Percentiles rank a stretch among this genome's conserved stretches.
Evolutionary conservation across 2,888 invertebrate species (phyloP).

Genomic region (Eupithecia centaureata): DNA sequence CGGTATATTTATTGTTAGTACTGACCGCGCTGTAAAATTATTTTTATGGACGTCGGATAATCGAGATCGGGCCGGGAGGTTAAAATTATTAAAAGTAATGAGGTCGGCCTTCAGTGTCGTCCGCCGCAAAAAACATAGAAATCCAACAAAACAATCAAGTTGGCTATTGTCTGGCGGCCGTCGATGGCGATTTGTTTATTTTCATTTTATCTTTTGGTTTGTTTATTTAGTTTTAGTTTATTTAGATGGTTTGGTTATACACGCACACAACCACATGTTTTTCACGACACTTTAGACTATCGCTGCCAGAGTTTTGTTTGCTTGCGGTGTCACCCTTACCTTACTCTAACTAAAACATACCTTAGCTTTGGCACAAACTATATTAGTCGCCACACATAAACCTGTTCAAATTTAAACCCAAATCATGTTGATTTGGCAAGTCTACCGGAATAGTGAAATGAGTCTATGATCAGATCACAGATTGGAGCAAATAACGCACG

Average conservation of each 20-base stretch:
- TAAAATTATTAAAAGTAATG: slow-evolving; percentile 66
- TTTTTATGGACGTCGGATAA: slow-evolving; percentile 45
- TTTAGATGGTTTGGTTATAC: slow-evolving; percentile 64
- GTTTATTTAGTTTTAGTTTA: slow-evolving; percentile 63
- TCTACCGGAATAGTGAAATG: not conserved
- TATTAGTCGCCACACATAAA: not conserved
- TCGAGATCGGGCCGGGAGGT: slow-evolving; percentile 52
- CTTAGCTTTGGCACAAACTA: slow-evolving; percentile 8
- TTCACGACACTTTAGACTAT: slow-evolving; percentile 57
- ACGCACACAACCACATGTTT: slow-evolving; percentile 80
- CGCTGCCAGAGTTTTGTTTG: slow-evolving; percentile 65
- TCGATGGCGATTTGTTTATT: slow-evolving; percentile 52
- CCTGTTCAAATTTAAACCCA: not conserved
- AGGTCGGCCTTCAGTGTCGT: slow-evolving; percentile 63
- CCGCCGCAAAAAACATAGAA: slow-evolving; percentile 52
- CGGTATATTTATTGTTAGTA: not conserved
- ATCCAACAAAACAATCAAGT: slow-evolving; percentile 41
- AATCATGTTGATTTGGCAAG: not conserved
- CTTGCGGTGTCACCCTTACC: slow-evolving; percentile 61
- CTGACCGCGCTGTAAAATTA: slow-evolving; percentile 22
- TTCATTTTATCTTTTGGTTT: slow-evolving; percentile 44
- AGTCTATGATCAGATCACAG: not conserved
- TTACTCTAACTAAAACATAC: slow-evolving; percentile 25
- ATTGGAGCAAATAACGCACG: not conserved
- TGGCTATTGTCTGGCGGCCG: slow-evolving; percentile 59